These are phyloP conservation scores for Anthophora plumipes DNA, from an alignment of 2,888 invertebrate genomes.

Conservation along the genomic window DNA sequence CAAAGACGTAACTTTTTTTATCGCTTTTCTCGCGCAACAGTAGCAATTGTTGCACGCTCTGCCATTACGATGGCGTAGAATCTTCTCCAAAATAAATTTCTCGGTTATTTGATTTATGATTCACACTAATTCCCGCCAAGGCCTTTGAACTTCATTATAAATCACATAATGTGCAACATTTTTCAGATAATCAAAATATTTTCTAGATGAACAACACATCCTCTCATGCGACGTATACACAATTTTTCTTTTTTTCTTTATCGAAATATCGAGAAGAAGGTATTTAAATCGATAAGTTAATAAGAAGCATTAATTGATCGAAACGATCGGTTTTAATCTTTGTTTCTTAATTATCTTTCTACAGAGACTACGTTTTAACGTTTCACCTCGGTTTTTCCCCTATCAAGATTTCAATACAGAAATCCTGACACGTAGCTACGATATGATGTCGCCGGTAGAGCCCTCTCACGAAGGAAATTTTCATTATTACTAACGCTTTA, in stretches of 20 bases:
- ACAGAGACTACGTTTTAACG: not conserved
- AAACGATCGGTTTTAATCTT: constrained; percentile 1
- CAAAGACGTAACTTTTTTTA: constrained; percentile 26
- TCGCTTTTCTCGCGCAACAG: constrained; percentile 43
- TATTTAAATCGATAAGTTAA: not conserved
- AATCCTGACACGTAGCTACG: not conserved
- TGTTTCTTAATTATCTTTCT: not conserved
- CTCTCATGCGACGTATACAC: not conserved
- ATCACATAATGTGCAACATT: not conserved
- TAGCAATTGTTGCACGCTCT: constrained; percentile 15
- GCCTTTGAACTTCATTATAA: not conserved
- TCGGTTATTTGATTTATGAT: not conserved
- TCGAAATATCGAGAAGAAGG: not conserved
- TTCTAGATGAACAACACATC: not conserved
- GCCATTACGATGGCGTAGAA: not conserved
- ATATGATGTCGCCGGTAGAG: constrained; percentile 14
- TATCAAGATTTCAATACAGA: not conserved
- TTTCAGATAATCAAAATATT: not conserved
- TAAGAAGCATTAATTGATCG: not conserved
- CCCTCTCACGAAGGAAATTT: not conserved
- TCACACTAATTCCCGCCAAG: not conserved
- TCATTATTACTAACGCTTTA: not conserved
- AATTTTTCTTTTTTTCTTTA: not conserved
- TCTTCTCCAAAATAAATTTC: constrained; percentile 19
- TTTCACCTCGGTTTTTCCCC: not conserved